A percentile compares a stretch with the other conserved stretches of the same genome.
phyloP scores from a whole-genome alignment of 2,797 vertebrate species.

The Gymnopithys bicolor region DNA sequence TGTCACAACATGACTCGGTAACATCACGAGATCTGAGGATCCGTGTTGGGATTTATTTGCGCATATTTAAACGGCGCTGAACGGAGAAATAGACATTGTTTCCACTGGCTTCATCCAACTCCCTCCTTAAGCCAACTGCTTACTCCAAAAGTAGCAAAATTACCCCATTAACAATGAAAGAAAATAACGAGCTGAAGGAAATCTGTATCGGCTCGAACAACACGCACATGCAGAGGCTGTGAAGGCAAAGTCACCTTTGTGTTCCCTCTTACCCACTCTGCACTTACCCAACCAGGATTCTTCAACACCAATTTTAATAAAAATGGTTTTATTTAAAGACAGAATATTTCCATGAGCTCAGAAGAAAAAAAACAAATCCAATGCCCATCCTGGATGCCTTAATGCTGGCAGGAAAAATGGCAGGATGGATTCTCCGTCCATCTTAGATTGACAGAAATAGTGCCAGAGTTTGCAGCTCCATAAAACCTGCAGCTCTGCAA shows the following conservation, averaged over 20 bases:
- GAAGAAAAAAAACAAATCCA: neutral
- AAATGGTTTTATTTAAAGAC: neutral
- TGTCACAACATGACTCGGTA: conserved; percentile 27
- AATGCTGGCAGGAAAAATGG: neutral
- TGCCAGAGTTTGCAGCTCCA: neutral
- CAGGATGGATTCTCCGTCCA: conserved; percentile 44
- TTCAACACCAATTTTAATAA: neutral
- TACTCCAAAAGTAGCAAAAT: conserved; percentile 14
- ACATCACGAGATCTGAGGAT: conserved; percentile 10
- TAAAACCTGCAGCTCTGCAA: neutral
- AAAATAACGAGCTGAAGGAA: neutral
- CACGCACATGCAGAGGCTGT: neutral
- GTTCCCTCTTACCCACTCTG: neutral
- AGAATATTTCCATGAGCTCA: neutral
- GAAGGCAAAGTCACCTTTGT: conserved; percentile 4
- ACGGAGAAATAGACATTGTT: conserved; percentile 6
- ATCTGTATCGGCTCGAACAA: neutral
- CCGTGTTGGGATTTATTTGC: neutral
- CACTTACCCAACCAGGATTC: neutral
- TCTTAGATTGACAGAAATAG: conserved; percentile 27
- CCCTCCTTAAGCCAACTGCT: conserved; percentile 15
- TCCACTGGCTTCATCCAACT: conserved; percentile 38
- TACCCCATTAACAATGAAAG: neutral
- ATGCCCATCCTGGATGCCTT: neutral
- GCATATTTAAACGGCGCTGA: conserved; percentile 4